Base-by-base conservation (phyloP, 2,888 invertebrate genomes). In the Margaritifera margaritifera region DNA sequence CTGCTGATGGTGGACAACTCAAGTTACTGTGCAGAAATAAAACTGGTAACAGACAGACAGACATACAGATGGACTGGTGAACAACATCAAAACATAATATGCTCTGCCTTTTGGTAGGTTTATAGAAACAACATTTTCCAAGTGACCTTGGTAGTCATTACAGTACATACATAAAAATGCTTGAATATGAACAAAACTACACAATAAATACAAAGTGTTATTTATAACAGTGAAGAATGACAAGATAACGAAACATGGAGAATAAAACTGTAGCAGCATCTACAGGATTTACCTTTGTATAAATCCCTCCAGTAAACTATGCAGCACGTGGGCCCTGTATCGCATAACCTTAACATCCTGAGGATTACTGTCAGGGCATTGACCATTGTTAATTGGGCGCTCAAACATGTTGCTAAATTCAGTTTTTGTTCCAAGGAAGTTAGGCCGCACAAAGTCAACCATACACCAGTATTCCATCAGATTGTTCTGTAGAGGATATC, bases 341-440 rank as follows among this genome's bases (percentile, higher is more conserved):
- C 97, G 91, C 97, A 99, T 99, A 19, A 99, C 91, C 81, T 96
- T 93, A 72, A 96, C 95, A 88, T 99, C 99, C 81, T 95, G 94
- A 0, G 96, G 95, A 0, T 98, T 99, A 24, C 97, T 97, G 90
- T 99, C 99, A 54, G 96, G 95, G 90, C 98, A 99, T 90, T 98
- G 98, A 0, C 99, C 99, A 89, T 99, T 99, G 90, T 96, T 97
- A 82, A 99, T 99, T 0, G 99, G 99, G 20, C 98, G 92, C 88
- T 99, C 99, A 89, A 99, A 99, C 97, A 98, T 98, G 89, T 98
- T 98, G 86, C 95, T 95, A 90, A 99, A 99, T 90, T 99, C 98
- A 0, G 96, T 96, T 90, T 97, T 96, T 27, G 96, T 96, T 71
- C 99, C 99, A 55, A 99, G 92, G 90, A 97, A 99, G 91, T 97